phyloP scores from a whole-genome alignment of 2,113 vertebrate species.

The Pongo abelii region DNA sequence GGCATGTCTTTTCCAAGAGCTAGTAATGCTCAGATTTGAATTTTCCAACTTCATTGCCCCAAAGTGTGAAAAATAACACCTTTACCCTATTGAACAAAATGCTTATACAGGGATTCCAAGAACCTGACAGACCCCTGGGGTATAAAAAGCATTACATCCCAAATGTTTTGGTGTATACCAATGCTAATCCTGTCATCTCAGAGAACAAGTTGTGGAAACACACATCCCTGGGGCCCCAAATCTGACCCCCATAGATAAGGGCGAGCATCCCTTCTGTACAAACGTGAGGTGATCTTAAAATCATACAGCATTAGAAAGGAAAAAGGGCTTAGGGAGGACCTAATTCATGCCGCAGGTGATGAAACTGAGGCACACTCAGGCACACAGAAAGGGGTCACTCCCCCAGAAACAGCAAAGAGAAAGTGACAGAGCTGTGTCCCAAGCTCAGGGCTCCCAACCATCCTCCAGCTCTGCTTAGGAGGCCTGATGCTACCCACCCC shows the following conservation, averaged over 20 bases:
- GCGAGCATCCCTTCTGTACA: neutral
- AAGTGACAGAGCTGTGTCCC: neutral
- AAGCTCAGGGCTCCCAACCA: neutral
- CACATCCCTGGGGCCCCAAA: neutral
- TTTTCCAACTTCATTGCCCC: neutral
- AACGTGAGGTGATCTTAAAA: neutral
- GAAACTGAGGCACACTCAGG: neutral
- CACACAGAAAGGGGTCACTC: neutral
- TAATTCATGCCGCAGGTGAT: neutral
- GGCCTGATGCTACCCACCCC: neutral
- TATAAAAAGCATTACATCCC: neutral
- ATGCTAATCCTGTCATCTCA: neutral
- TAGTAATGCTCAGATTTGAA: neutral
- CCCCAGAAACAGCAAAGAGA: neutral
- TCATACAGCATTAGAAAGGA: neutral
- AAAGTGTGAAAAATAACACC: neutral
- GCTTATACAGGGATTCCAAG: neutral
- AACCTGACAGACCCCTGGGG: neutral
- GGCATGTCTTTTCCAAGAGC: neutral
- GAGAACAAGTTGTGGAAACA: neutral
- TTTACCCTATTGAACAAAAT: neutral
- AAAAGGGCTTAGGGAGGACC: neutral
- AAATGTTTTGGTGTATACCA: neutral
- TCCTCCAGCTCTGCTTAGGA: neutral
- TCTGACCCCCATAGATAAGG: neutral